Conservation (phyloP, 2,113 vertebrate species). For the Albula glossodonta region DNA sequence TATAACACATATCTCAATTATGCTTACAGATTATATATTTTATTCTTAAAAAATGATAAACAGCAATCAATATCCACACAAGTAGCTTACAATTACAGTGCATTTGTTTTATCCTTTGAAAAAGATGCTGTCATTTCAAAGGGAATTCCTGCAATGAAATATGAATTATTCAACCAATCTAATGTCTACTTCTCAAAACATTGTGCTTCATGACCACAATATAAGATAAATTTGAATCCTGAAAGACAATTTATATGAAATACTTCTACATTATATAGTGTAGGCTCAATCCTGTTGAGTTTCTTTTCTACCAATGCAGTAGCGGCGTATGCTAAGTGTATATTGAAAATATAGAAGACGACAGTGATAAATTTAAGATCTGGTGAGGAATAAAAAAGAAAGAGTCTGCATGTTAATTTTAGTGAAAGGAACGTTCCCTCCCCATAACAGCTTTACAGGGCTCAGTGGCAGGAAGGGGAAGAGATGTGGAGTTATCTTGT, state of each 20-base stretch:
- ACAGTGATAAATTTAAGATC: neutral
- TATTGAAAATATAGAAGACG: neutral
- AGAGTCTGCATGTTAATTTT: neutral
- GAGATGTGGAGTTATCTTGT: neutral
- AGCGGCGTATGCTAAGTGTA: neutral
- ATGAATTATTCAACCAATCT: neutral
- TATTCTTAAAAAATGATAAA: too few relatives aligned
- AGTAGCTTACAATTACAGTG: too few relatives aligned
- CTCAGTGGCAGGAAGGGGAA: neutral
- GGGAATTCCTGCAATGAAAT: neutral
- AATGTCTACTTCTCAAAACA: neutral
- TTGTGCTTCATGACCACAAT: neutral
- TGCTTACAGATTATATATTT: too few relatives aligned
- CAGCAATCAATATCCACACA: too few relatives aligned
- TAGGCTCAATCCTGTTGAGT: neutral
- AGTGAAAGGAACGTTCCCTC: neutral
- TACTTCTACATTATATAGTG: neutral
- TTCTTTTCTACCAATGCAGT: neutral
- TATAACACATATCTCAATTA: too few relatives aligned
- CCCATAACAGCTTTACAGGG: neutral
- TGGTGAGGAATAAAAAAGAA: neutral
- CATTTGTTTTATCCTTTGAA: too few relatives aligned
- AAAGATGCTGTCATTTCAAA: neutral
- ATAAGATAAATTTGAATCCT: neutral
- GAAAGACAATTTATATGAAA: neutral